Evolutionary conservation across 1,140 invertebrate species (phyloP).

Genomic region (Drosophila nikananu): DNA sequence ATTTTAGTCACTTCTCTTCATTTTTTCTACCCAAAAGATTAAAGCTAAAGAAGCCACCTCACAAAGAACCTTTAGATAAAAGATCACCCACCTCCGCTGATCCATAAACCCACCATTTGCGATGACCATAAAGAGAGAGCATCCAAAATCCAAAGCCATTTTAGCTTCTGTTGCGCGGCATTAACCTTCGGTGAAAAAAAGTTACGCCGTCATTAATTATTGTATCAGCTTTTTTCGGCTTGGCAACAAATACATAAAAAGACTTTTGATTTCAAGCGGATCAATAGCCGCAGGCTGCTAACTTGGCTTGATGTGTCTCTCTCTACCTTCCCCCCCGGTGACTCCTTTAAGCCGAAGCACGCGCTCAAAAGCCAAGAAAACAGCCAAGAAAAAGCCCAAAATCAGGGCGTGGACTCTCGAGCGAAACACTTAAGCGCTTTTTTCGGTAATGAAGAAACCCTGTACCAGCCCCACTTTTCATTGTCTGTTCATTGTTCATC

Average conservation of each 20-base stretch:
- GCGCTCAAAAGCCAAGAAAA: conserved; percentile 53
- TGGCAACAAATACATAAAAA: conserved; percentile 57
- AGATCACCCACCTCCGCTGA: neutral
- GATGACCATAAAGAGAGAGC: conserved; percentile 29
- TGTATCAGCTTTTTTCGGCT: conserved; percentile 60
- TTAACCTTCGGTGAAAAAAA: conserved; percentile 45
- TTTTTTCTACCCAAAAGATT: neutral
- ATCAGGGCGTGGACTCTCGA: conserved; percentile 83
- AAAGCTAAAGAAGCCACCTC: too few relatives aligned
- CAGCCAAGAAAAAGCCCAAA: conserved; percentile 26
- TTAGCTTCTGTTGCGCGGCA: conserved; percentile 35
- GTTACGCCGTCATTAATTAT: conserved; percentile 77
- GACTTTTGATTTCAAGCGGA: conserved; percentile 85
- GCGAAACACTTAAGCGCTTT: conserved; percentile 78
- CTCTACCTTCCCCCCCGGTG: too few relatives aligned
- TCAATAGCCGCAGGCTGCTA: conserved; percentile 78
- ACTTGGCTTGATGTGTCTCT: too few relatives aligned
- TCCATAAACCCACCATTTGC: neutral
- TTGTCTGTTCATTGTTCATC: conserved; percentile 57
- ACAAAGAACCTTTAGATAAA: too few relatives aligned
- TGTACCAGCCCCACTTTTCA: conserved; percentile 41
- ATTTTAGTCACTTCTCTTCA: neutral
- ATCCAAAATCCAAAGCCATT: conserved; percentile 9
- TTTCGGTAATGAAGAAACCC: conserved; percentile 76
- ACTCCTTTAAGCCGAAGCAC: conserved; percentile 41